Evolutionary conservation across 2,797 vertebrate genomes (phyloP), one percentile per base, ranked within the genome.

Genomic region (Otolemur crassicaudatus): DNA sequence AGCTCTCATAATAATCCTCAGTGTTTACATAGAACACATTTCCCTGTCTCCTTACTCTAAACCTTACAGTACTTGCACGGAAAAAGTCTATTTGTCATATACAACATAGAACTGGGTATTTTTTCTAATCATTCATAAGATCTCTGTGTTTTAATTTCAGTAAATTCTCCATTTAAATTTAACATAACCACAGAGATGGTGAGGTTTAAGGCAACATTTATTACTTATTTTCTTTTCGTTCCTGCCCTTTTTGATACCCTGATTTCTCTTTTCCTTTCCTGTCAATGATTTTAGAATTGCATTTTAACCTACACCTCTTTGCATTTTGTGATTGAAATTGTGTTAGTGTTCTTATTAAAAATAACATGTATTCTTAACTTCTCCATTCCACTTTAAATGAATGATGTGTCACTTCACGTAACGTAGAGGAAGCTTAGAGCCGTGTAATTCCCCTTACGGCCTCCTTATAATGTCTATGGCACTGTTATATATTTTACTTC

Each of bases 131-230:
- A 85, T 63, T 89, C 31, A 83, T 76, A 75, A 90, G 22, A 63
- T 60, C 16, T 53, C 22, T 93, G 43, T 4, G 4, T 67, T 79
- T 87, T 77, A 69, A 87, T 70, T 82, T 69, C 27, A 73, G 22
- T 94, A 80, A 89, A 58, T 67, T 43, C 8, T 34, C 2, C 27
- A 70, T n/a, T 89, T 90, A 94, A 67, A 56, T 75, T 86, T 81
- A 92, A 43, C 76, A 61, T 22, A 81, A 53, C 46, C 67, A 4
- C 9, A 11, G 4, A 5, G 70, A 53, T 53, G n/a, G 17, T 58
- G 83, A 29, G 12, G 1, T 22, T 60, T 88, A 69, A 49, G 37
- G 37, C 4, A 40, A 7, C 1, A 31, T 83, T 92, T 90, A 2
- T n/a, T 83, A n/a, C 61, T 84, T 92, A 7, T 56, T 87, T 87